Base-by-base conservation (phyloP, 2,888 invertebrate genomes). In the Marronus borbonicus region DNA sequence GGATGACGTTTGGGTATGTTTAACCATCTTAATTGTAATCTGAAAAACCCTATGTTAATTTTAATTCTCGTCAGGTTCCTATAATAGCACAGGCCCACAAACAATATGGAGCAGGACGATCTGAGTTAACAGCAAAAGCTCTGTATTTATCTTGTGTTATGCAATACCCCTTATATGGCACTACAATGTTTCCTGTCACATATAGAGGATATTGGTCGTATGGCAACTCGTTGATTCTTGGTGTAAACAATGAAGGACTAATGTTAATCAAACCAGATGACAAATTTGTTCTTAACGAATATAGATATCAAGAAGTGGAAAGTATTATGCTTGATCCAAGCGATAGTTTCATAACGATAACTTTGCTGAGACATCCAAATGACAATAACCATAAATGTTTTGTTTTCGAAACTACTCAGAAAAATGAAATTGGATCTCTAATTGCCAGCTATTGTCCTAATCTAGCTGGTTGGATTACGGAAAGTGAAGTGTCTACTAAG, bases 151-250 rank as follows among this genome's bases (percentile, higher is more conserved):
- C 97, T 0, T 97, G 97, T 86, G 98, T 98, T 4, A 98, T 98
- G 96, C 98, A 98, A 88, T 98, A 97, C 88, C 97, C 98, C 0
- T 91, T 98, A 0, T 52, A 91, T 91, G 90, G 89, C 3, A 88
- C 87, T 8, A 89, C 89, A 7, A 88, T 89, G 89, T 89, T 86
- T 80, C 94, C 94, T 12, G 98, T 98, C 79, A 95, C 95, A 0
- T 98, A 98, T 88, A 93, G 97, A 82, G 98, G 98, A 14, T 97
- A 97, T 86, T 97, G 97, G 96, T 95, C 96, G 4, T 97, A 97
- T 86, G 97, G 95, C 69, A 91, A 90, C 83, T 90, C 89, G 81
- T 90, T 94, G 36, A 92, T 97, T 3, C 90, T 98, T 39, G 98
- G 98, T 20, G 93, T 98, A 76, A 97, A 96, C 84, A 94, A 95